Evolutionary conservation across 2,888 invertebrate genomes (phyloP), one percentile per base, ranked within the genome.

Genomic region (Dromius quadrimaculatus): DNA sequence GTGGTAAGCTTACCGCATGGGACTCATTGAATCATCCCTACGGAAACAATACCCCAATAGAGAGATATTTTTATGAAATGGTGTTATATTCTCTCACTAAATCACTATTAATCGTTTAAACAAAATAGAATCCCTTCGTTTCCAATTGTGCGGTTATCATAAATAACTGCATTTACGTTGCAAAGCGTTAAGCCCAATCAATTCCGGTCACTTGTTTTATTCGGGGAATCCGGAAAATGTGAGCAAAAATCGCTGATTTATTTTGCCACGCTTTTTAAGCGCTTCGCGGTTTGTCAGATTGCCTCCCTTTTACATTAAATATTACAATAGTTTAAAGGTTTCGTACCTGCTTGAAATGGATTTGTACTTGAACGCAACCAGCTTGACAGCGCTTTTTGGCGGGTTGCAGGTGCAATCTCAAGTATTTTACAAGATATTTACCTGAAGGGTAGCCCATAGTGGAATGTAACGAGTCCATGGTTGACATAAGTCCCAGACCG

Each of bases 371-470:
- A n/a, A n/a, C n/a, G n/a, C n/a, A n/a, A n/a, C n/a, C n/a, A n/a
- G n/a, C n/a, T n/a, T n/a, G n/a, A n/a, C n/a, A n/a, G n/a, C n/a
- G n/a, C n/a, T n/a, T n/a, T n/a, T n/a, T n/a, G n/a, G n/a, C n/a
- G n/a, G n/a, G n/a, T n/a, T n/a, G n/a, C n/a, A n/a, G n/a, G n/a
- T n/a, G n/a, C n/a, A n/a, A n/a, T n/a, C n/a, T n/a, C n/a, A n/a
- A n/a, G n/a, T n/a, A n/a, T n/a, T n/a, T n/a, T n/a, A n/a, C n/a
- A n/a, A n/a, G 15, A 23, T 45, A 74, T 76, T 79, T 81, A 86
- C 86, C 85, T 82, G 86, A 83, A 74, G 88, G 88, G 80, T 89
- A 90, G 71, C 88, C 88, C 87, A 90, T 89, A 71, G 88, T 86
- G 9, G 87, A 84, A 78, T 90, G 89, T 75, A 90, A 81, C 43